phyloP scores from a whole-genome alignment of 1,140 invertebrate species.

The Ladona fulva region DNA sequence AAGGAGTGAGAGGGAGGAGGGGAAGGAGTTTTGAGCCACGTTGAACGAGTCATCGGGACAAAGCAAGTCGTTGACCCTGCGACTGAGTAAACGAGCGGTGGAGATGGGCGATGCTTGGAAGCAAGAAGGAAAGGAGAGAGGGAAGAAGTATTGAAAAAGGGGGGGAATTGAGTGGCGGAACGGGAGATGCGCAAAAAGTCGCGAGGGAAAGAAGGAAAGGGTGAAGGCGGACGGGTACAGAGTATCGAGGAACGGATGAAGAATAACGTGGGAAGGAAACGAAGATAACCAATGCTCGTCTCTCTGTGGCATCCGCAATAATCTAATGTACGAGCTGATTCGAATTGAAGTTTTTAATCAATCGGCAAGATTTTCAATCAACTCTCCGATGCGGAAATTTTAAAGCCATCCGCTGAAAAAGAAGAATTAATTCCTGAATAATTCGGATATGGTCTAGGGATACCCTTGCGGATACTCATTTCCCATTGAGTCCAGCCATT shows the following conservation, averaged over 20 bases:
- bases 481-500: too few relatives aligned
- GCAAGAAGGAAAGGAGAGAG: background rate
- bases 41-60: background rate
- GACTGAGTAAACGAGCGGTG: background rate
- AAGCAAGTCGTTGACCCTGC: background rate
- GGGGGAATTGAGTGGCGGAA: background rate
- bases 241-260: background rate
- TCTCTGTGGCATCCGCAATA: too few relatives aligned
- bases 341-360: too few relatives aligned
- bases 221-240: background rate
- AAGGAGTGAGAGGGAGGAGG: background rate
- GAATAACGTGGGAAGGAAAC: background rate
- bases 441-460: too few relatives aligned
- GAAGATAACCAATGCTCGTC: too few relatives aligned
- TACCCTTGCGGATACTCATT: too few relatives aligned
- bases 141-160: background rate
- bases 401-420: too few relatives aligned
- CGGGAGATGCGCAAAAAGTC: background rate
- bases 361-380: too few relatives aligned
- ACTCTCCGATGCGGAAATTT: too few relatives aligned
- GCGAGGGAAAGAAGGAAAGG: background rate
- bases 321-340: too few relatives aligned
- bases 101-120: background rate
- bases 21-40: background rate
- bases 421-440: too few relatives aligned